Conservation (phyloP, 2,113 vertebrate genomes). For the Zosterops lateralis region DNA sequence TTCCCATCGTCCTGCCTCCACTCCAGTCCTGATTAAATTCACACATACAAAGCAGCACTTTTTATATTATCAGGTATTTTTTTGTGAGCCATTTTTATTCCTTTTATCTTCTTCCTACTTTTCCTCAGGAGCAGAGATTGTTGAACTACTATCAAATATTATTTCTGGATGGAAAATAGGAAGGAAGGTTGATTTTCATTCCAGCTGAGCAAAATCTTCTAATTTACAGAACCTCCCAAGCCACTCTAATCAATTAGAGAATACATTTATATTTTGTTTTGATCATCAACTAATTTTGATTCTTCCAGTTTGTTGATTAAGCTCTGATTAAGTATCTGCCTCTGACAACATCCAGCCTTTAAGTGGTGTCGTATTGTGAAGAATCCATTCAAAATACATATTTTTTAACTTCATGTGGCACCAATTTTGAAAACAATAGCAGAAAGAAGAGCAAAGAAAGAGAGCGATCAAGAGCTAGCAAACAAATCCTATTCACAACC, state of each 20-base stretch:
- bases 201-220: neutral
- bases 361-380: neutral
- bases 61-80: neutral
- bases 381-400: neutral
- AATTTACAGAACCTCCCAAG: neutral
- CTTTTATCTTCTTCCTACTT: neutral
- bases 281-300: conserved; percentile 30
- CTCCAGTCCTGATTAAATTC: neutral
- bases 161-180: neutral
- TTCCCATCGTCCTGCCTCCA: rapidly evolving
- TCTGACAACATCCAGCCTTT: neutral
- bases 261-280: conserved; percentile 38
- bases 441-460: neutral
- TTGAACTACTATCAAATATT: neutral
- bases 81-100: neutral
- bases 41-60: neutral
- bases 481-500: neutral
- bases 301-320: conserved; percentile 46
- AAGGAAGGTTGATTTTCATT: conserved; percentile 5
- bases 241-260: conserved; percentile 25
- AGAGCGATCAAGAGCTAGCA: neutral
- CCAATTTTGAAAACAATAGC: neutral
- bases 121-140: neutral
- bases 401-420: neutral
- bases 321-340: conserved; percentile 24